A percentile compares a stretch with the other conserved stretches of the same genome.
phyloP scores from a whole-genome alignment of 2,888 invertebrate species.

The Drosophila mayaguana region DNA sequence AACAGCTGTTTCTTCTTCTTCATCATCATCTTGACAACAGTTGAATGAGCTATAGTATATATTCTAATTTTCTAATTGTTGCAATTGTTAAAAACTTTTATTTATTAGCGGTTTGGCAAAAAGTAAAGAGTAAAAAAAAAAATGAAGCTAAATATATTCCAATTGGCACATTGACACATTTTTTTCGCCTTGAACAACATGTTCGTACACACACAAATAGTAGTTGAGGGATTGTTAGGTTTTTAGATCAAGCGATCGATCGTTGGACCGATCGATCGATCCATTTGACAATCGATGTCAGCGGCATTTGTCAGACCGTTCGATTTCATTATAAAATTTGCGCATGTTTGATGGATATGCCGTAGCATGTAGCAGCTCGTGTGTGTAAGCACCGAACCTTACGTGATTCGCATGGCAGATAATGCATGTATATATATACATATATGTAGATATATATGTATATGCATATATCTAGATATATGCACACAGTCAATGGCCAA shows the following conservation, averaged over 20 bases:
- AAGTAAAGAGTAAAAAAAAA: constrained; percentile 19
- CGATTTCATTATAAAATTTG: constrained; percentile 77
- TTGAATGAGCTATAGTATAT: neutral
- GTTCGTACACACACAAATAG: constrained; percentile 9
- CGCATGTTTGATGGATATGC: constrained; percentile 72
- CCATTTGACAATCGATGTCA: constrained; percentile 57
- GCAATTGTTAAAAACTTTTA: constrained; percentile 50
- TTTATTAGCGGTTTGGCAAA: constrained; percentile 57
- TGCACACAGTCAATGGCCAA: constrained; percentile 22
- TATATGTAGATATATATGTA: neutral
- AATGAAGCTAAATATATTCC: constrained; percentile 14
- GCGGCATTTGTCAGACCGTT: constrained; percentile 46
- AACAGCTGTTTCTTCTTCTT: neutral
- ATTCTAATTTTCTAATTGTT: constrained; percentile 54
- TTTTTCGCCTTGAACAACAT: constrained; percentile 51
- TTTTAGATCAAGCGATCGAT: constrained; percentile 37
- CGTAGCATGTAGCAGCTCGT: constrained; percentile 36
- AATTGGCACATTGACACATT: constrained; percentile 80
- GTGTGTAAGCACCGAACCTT: constrained; percentile 24
- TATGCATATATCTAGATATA: constrained; percentile 2
- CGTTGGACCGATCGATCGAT: constrained; percentile 35
- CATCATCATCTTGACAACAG: constrained; percentile 21
- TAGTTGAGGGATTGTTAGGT: constrained; percentile 15
- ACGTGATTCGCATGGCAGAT: constrained; percentile 56
- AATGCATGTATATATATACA: neutral